Percentiles rank a stretch among this genome's conserved stretches.
Evolutionary conservation across 2,888 invertebrate species (phyloP).

Genomic region (Hipparchia sbordonii): DNA sequence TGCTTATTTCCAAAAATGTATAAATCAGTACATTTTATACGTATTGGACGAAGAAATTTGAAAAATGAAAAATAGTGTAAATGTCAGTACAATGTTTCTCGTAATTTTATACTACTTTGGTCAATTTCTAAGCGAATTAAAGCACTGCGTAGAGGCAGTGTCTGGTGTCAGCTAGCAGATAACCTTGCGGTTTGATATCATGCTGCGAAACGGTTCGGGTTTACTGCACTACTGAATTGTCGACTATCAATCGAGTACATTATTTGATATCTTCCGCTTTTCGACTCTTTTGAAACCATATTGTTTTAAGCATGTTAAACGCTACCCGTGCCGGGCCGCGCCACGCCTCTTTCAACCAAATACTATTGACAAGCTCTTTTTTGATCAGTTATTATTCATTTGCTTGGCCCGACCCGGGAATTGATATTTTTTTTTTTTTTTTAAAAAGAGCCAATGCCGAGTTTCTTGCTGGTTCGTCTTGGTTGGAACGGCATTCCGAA

Average conservation of each 20-base stretch:
- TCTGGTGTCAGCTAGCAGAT: constrained; percentile 52
- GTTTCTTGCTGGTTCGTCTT: too few relatives aligned
- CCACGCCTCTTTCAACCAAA: background rate
- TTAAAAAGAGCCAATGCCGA: too few relatives aligned
- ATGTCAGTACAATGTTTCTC: background rate
- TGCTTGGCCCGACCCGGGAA: too few relatives aligned
- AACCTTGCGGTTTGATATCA: constrained; percentile 51
- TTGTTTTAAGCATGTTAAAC: too few relatives aligned
- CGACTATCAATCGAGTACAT: background rate
- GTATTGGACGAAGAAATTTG: background rate
- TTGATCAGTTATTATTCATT: too few relatives aligned
- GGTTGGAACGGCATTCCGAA: too few relatives aligned
- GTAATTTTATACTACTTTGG: constrained; percentile 17
- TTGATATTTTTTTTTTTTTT: too few relatives aligned
- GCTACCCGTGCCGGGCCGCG: background rate
- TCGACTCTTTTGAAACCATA: background rate
- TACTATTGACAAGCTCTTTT: background rate
- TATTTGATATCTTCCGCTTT: constrained; percentile 2
- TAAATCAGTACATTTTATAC: background rate
- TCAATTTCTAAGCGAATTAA: constrained; percentile 32
- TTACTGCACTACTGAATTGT: constrained; percentile 34
- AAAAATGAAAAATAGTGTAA: background rate
- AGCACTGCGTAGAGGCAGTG: constrained; percentile 38
- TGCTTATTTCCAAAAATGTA: background rate
- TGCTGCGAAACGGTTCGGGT: constrained; percentile 38